Percentiles rank a stretch among this genome's conserved stretches.
Conservation (phyloP, 2,113 vertebrate species). For the Macquaria ambigua region DNA sequence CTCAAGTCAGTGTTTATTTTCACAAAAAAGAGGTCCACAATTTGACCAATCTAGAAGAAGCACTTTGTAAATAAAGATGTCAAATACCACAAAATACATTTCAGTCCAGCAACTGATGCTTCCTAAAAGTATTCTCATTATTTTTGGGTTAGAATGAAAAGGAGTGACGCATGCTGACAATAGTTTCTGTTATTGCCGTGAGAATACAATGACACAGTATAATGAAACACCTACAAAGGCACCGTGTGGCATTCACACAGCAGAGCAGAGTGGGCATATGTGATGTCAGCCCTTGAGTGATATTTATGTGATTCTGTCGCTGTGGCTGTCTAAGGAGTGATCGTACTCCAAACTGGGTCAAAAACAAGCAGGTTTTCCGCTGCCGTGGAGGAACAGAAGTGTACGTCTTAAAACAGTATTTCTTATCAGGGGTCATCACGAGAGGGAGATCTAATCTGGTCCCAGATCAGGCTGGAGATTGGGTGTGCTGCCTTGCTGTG, state of each 20-base stretch:
- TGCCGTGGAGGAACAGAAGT: neutral
- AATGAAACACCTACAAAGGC: conserved; percentile 17
- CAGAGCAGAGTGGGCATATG: neutral
- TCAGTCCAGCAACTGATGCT: conserved; percentile 1
- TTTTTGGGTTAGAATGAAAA: conserved; percentile 15
- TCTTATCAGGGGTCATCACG: conserved; percentile 59
- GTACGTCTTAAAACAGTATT: conserved; percentile 46
- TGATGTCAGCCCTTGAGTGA: conserved; percentile 21
- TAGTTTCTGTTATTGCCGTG: conserved; percentile 15
- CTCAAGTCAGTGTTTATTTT: neutral
- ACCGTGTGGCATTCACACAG: conserved; percentile 11
- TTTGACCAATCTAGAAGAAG: neutral
- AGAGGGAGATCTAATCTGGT: conserved; percentile 70
- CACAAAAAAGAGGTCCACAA: neutral
- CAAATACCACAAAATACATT: conserved; percentile 5
- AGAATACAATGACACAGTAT: conserved; percentile 19
- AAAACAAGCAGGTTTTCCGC: conserved; percentile 37
- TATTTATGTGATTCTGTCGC: conserved; percentile 17
- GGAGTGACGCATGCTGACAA: conserved; percentile 11
- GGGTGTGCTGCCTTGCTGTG: conserved; percentile 54
- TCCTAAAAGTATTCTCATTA: conserved; percentile 15
- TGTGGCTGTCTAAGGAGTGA: conserved; percentile 9
- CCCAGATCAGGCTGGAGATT: conserved; percentile 66
- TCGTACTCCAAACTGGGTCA: conserved; percentile 49
- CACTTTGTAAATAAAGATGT: neutral